A percentile compares a stretch with the other conserved stretches of the same genome.
These are phyloP conservation scores for Actinemys pallida DNA, from an alignment of 2,113 vertebrate genomes.

Conservation along the genomic window DNA sequence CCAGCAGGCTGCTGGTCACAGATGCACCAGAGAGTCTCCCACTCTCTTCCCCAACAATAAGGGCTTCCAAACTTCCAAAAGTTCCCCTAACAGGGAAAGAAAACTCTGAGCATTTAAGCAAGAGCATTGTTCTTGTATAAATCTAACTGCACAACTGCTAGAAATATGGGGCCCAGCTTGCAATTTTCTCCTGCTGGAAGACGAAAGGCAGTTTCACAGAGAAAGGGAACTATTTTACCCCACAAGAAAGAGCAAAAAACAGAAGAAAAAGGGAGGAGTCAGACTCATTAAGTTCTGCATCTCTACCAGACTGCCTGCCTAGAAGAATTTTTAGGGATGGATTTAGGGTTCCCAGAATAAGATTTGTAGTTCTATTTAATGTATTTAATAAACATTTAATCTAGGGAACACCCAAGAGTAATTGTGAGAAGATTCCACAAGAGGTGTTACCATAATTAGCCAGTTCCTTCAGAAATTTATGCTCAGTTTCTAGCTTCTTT, in stretches of 20 bases:
- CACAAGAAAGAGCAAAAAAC: background rate
- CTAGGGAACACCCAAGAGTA: background rate
- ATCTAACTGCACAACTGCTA: background rate
- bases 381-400: background rate
- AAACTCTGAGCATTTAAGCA: background rate
- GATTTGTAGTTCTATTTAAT: background rate
- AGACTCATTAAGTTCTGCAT: background rate
- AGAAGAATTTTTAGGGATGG: background rate
- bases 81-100: background rate
- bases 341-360: background rate
- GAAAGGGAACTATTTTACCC: background rate
- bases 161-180: background rate
- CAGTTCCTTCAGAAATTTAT: background rate
- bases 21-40: background rate
- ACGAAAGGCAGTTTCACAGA: background rate
- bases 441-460: background rate
- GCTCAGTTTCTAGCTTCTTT: background rate
- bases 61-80: background rate
- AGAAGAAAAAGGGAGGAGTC: background rate
- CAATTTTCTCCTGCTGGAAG: fast-evolving
- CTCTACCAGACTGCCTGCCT: background rate
- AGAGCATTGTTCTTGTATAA: background rate
- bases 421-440: background rate
- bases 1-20: background rate
- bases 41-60: background rate